Percentiles rank a stretch among this genome's conserved stretches.
phyloP scores from a whole-genome alignment of 2,888 invertebrate genomes.

The Apocheima hispidaria region DNA sequence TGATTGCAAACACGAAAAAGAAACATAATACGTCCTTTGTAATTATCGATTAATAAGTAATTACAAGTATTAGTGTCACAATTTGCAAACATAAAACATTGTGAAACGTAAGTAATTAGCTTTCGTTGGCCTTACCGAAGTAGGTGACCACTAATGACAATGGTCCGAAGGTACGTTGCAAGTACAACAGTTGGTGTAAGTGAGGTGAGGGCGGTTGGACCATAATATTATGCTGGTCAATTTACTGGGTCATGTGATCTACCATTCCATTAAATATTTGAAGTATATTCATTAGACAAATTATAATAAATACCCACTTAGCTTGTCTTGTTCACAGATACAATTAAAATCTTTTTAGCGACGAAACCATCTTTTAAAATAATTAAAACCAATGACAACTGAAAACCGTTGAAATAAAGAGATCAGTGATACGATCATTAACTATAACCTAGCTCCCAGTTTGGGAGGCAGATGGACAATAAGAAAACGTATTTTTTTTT shows the following conservation, averaged over 20 bases:
- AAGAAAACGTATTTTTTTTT: no score
- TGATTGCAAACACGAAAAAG: slow-evolving; percentile 22
- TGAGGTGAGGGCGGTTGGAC: slow-evolving; percentile 5
- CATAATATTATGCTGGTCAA: slow-evolving; percentile 5
- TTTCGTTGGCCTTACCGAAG: slow-evolving; percentile 53
- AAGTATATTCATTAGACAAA: no score
- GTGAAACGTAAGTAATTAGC: slow-evolving; percentile 46
- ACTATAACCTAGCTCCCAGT: no score
- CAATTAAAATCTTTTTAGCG: no score
- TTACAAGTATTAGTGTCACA: slow-evolving; percentile 41
- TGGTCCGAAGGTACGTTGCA: slow-evolving; percentile 22
- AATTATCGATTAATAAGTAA: slow-evolving; percentile 41
- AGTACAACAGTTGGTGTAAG: slow-evolving; percentile 11
- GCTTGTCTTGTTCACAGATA: no score
- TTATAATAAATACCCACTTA: no score
- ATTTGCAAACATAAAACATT: slow-evolving; percentile 45
- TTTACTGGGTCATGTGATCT: neutral
- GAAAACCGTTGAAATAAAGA: no score
- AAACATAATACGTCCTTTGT: slow-evolving; percentile 14
- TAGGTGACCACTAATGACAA: slow-evolving; percentile 37
- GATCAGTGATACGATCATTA: no score
- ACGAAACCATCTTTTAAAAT: no score
- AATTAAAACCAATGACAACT: no score
- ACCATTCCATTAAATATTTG: no score
- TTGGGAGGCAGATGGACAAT: no score